Evolutionary conservation across 2,113 vertebrate genomes (phyloP), one percentile per base, ranked within the genome.

Genomic region (Xenus cinereus): DNA sequence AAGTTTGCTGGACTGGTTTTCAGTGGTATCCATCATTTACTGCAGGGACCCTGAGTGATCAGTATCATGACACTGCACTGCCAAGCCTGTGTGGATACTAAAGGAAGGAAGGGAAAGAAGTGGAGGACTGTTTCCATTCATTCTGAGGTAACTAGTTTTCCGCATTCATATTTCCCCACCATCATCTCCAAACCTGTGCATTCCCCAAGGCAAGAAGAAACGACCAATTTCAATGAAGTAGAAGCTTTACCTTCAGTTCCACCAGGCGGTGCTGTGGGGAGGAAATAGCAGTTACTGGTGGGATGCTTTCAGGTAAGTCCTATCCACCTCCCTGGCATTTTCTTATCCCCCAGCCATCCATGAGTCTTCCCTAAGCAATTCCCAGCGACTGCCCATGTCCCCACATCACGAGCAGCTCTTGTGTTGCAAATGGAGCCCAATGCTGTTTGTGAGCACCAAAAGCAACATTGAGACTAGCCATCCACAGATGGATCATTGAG

Each of bases 191-290:
- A 93, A 95, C 71, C 84, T 93, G 72, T 26, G 11, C 43, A 66
- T 84, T 87, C 11, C 57, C 30, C 48, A 71, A 26, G 50, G 10
- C 27, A 45, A 86, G 54, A 84, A 46, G 77, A 30, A 21, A 45
- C 79, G 57, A 69, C 23, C 41, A 51, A 8, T 93, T 83, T 57
- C 72, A 77, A 54, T 30, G 46, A 73, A 46, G 63, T 9, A 43
- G 63, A 22, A 50, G 23, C 14, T 75, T 97, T 94, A 97, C 97
- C 97, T 96, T 95, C 91, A 97, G 51, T 91, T 97, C 95, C 69
- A 97, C 95, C 28, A 89, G 79, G 39, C 10, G 91, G 21, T 83
- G 91, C 96, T 97, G 94, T 87, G 50, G 93, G 56, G 17, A 94
- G 24, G 37, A 91, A 91, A 85, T 2, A 84, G 66, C 3, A 75